These are phyloP conservation scores for Rhinophrynus dorsalis DNA, from an alignment of 2,797 vertebrate genomes.

Conservation along the genomic window DNA sequence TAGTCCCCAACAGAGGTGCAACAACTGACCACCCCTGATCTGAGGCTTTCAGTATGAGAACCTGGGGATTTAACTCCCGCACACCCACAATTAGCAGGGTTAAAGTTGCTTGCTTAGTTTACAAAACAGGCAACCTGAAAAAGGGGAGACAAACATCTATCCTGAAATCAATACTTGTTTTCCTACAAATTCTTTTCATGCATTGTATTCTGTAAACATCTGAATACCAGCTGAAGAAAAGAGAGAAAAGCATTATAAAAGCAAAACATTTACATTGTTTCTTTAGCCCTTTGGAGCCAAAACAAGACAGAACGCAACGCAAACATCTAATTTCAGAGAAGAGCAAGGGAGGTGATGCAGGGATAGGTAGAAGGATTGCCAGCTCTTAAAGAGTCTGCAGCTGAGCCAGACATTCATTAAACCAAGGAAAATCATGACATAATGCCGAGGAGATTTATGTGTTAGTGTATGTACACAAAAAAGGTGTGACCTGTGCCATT, in stretches of 20 bases:
- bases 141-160: background rate
- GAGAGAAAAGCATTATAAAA: background rate
- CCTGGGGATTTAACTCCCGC: too few species aligned
- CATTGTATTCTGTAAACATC: background rate
- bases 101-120: too few species aligned
- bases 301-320: background rate
- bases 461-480: background rate
- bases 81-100: too few species aligned
- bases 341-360: slow-evolving; percentile 5
- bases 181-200: background rate
- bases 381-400: slow-evolving; percentile 28
- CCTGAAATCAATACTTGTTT: slow-evolving; percentile 11
- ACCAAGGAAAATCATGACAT: slow-evolving; percentile 2
- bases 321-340: slow-evolving; percentile 18
- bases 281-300: background rate
- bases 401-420: slow-evolving; percentile 28
- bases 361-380: slow-evolving; percentile 10
- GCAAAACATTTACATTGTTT: background rate
- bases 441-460: background rate
- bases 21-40: too few species aligned
- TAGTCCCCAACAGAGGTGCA: too few species aligned
- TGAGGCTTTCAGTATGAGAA: too few species aligned
- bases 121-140: too few species aligned
- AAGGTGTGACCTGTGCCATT: slow-evolving; percentile 3
- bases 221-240: background rate